Conservation (phyloP, 1,140 invertebrate genomes). For the Mya arenaria region DNA sequence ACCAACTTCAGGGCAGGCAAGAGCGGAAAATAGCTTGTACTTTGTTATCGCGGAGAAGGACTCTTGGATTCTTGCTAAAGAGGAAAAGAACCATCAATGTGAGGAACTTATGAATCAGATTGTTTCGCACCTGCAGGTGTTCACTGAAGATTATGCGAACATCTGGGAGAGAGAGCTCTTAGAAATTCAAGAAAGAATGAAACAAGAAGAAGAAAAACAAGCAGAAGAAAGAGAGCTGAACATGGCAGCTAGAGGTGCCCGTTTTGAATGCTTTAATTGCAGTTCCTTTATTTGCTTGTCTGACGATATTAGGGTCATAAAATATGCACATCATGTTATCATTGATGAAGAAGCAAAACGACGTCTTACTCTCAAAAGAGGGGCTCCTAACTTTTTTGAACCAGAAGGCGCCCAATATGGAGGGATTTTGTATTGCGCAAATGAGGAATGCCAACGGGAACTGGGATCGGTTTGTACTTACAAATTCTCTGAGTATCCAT, state of each 20-base stretch:
- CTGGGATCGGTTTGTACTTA: slow-evolving; percentile 5
- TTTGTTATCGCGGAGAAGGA: slow-evolving; percentile 60
- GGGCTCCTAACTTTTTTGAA: neutral
- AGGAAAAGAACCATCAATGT: slow-evolving; percentile 68
- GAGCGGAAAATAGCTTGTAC: slow-evolving; percentile 65
- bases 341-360: neutral
- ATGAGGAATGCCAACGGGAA: neutral
- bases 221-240: neutral
- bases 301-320: neutral
- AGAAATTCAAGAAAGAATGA: slow-evolving; percentile 57
- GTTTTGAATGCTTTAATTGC: slow-evolving; percentile 16
- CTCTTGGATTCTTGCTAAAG: slow-evolving; percentile 62
- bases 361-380: neutral
- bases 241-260: neutral
- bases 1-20: slow-evolving; percentile 72
- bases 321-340: slow-evolving; percentile 12
- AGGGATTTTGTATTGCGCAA: neutral
- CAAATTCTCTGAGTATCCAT: slow-evolving; percentile 1
- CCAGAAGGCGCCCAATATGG: neutral
- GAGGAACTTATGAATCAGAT: slow-evolving; percentile 71
- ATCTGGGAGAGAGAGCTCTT: slow-evolving; percentile 47
- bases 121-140: slow-evolving; percentile 55
- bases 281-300: slow-evolving; percentile 10
- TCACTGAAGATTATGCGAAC: slow-evolving; percentile 42
- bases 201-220: slow-evolving; percentile 30